A percentile compares a stretch with the other conserved stretches of the same genome.
phyloP scores from a whole-genome alignment of 2,888 invertebrate species.

The Drosophila antonietae region DNA sequence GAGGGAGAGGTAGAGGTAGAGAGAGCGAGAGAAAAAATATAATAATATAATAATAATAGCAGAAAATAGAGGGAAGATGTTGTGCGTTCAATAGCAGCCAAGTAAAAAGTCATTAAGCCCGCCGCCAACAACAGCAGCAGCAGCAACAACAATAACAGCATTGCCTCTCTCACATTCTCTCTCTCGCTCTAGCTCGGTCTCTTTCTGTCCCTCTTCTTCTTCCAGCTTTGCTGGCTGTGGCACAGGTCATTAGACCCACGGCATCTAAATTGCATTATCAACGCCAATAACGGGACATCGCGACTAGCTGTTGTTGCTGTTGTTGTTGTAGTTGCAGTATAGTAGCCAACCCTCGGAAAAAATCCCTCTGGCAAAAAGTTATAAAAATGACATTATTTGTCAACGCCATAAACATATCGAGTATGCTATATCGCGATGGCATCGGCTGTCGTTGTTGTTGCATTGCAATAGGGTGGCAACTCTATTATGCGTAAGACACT shows the following conservation, averaged over 20 bases:
- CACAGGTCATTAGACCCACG: constrained; percentile 74
- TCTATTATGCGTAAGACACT: constrained; percentile 9
- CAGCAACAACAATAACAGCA: constrained; percentile 42
- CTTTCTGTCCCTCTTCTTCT: not conserved
- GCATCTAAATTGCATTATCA: constrained; percentile 78
- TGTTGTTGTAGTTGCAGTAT: constrained; percentile 13
- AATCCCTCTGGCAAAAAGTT: constrained; percentile 27
- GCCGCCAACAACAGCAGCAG: constrained; percentile 28
- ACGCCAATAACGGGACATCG: constrained; percentile 71
- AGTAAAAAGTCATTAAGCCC: constrained; percentile 76
- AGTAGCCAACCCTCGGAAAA: constrained; percentile 25
- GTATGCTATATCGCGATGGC: constrained; percentile 21
- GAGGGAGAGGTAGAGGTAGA: not conserved
- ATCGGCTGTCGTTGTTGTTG: not conserved
- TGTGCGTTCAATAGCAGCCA: constrained; percentile 58
- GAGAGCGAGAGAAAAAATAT: constrained; percentile 25
- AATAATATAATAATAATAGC: constrained; percentile 42
- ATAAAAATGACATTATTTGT: constrained; percentile 77
- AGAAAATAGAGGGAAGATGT: constrained; percentile 15
- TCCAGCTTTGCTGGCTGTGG: constrained; percentile 16
- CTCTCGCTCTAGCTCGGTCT: not conserved
- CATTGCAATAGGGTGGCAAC: constrained; percentile 35
- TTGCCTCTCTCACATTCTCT: constrained; percentile 37
- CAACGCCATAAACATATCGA: constrained; percentile 67
- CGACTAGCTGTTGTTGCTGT: constrained; percentile 9